Percentiles rank a stretch among this genome's conserved stretches.
Evolutionary conservation across 2,888 invertebrate species (phyloP).

Genomic region (Lagria hirta): DNA sequence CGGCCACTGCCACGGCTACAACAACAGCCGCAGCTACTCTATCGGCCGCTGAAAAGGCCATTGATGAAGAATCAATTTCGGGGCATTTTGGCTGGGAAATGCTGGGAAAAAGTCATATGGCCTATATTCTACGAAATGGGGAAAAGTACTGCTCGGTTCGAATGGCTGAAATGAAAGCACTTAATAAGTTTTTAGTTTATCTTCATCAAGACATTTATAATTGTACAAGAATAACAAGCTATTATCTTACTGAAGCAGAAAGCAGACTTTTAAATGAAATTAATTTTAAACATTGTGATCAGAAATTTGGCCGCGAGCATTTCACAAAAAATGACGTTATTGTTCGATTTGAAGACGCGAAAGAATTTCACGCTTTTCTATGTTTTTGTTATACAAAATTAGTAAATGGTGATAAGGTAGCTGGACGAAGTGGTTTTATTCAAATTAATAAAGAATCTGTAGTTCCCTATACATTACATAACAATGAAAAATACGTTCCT

Average conservation of each 20-base stretch:
- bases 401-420: conserved; percentile 67
- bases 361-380: conserved; percentile 86
- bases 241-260: conserved; percentile 89
- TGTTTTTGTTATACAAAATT: conserved; percentile 86
- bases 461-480: conserved; percentile 86
- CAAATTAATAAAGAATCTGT: conserved; percentile 91
- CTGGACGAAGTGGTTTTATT: conserved; percentile 87
- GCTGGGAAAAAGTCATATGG: conserved; percentile 82
- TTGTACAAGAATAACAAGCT: conserved; percentile 88
- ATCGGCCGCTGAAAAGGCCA: conserved; percentile 10
- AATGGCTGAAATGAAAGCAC: conserved; percentile 87
- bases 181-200: conserved; percentile 85
- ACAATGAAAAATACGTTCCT: conserved; percentile 84
- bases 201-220: conserved; percentile 88
- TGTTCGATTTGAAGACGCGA: conserved; percentile 82
- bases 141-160: conserved; percentile 90
- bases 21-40: not conserved
- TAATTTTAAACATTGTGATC: conserved; percentile 88
- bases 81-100: conserved; percentile 90
- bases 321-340: conserved; percentile 89
- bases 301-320: conserved; percentile 82
- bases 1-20: no score
- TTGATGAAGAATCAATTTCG: conserved; percentile 74
- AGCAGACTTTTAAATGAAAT: conserved; percentile 89
- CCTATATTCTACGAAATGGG: conserved; percentile 80